Evolutionary conservation across 2,888 invertebrate species (phyloP), one percentile per base, ranked within the genome.

Genomic region (Epirrhoe tristata): DNA sequence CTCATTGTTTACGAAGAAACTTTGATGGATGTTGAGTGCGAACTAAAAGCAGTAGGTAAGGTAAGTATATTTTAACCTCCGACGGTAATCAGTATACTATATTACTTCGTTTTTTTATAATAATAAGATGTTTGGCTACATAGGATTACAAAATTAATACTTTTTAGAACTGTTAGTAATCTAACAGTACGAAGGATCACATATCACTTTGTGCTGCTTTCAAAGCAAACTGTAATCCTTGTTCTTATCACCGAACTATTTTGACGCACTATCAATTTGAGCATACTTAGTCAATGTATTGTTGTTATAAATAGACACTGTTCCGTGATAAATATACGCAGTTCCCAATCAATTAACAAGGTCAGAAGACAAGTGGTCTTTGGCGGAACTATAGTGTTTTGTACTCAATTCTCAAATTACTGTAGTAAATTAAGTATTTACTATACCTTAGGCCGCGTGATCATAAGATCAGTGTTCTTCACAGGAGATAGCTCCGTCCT

Each of bases 351-450:
- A 76, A 81, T 81, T 75, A 75, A 78, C 66, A 75, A 73, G 84
- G 81, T 82, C 83, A 82, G 51, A 79, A 66, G 79, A 75, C 81
- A 81, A 81, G 78, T 78, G 73, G 75, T 72, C 73, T 71, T 58
- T 72, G 69, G 73, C 64, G 68, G 70, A 72, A 78, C 74, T 75
- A 73, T 72, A 68, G 75, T 67, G 73, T 71, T 70, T 68, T 69
- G 69, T 55, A 51, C 61, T 66, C 34, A 61, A 58, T 55, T 51
- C 63, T 66, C 34, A 61, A 58, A 63, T 69, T 2, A 55, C 50
- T 46, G 43, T 57, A 46, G 48, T 63, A 52, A 63, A 50, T 55
- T 39, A 62, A 54, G 53, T 51, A 62, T 57, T 55, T 51, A 56
- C n/a, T n/a, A 46, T 48, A 48, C 16, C 6, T 36, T 16, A 16